Conservation (phyloP, 1,140 invertebrate species). For the Oryzaephilus surinamensis region DNA sequence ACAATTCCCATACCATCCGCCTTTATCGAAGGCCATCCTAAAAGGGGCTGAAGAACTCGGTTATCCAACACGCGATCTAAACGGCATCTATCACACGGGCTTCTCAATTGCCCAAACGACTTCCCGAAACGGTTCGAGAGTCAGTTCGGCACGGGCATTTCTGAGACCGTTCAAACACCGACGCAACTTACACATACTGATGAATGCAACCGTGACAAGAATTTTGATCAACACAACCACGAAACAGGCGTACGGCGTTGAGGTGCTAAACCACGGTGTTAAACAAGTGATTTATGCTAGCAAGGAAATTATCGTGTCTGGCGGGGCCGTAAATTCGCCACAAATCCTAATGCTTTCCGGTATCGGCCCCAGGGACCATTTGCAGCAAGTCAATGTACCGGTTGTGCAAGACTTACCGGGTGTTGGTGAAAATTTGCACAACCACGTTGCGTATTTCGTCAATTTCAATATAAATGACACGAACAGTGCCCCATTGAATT, state of each 20-base stretch:
- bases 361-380: conserved; percentile 63
- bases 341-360: conserved; percentile 77
- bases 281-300: conserved; percentile 46
- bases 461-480: conserved; percentile 74
- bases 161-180: conserved; percentile 65
- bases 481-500: conserved; percentile 68
- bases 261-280: conserved; percentile 48
- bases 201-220: conserved; percentile 62
- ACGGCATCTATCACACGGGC: conserved; percentile 67
- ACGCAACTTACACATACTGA: conserved; percentile 62
- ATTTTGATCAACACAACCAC: conserved; percentile 59
- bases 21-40: conserved; percentile 69
- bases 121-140: conserved; percentile 73
- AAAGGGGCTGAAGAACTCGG: conserved; percentile 78
- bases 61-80: conserved; percentile 71
- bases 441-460: conserved; percentile 70
- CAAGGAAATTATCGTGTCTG: conserved; percentile 56
- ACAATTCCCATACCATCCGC: conserved; percentile 78
- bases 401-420: conserved; percentile 65
- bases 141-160: conserved; percentile 72
- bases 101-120: conserved; percentile 82
- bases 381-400: conserved; percentile 51
- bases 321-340: conserved; percentile 67
- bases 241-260: conserved; percentile 57
- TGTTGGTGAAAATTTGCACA: conserved; percentile 81